These are phyloP conservation scores for Pygocentrus nattereri DNA, from an alignment of 2,797 vertebrate species.

Conservation along the genomic window DNA sequence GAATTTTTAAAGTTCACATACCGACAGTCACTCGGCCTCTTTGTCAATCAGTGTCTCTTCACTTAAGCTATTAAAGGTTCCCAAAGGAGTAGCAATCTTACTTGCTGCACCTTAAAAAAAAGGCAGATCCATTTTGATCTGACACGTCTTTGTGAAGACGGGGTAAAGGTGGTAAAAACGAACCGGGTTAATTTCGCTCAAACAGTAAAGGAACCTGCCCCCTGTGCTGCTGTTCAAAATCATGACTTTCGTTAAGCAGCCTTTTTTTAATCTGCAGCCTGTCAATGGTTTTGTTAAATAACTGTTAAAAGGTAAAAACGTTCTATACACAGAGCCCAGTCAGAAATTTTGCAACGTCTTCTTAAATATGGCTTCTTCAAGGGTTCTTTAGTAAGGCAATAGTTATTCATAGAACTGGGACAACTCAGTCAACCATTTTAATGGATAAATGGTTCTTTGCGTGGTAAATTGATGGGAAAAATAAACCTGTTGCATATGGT, in stretches of 20 bases:
- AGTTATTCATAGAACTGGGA: too few species aligned
- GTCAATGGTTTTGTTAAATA: constrained; percentile 3
- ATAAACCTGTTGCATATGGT: too few species aligned
- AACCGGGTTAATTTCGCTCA: neutral
- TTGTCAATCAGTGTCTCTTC: constrained; percentile 48
- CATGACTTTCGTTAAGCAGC: neutral
- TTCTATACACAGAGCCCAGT: constrained; percentile 13
- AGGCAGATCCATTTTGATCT: constrained; percentile 13
- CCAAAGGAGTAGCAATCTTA: constrained; percentile 1
- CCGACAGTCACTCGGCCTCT: constrained; percentile 15
- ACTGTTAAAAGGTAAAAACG: constrained; percentile 16
- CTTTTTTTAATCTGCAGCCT: neutral
- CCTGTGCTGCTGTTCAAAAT: neutral
- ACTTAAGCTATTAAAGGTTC: constrained; percentile 41
- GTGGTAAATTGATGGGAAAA: too few species aligned
- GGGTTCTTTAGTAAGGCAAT: too few species aligned
- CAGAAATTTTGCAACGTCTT: constrained; percentile 34
- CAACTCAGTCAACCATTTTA: too few species aligned
- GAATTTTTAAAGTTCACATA: constrained; percentile 4
- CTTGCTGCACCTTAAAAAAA: neutral
- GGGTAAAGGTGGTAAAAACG: constrained; percentile 27
- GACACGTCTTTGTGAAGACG: constrained; percentile 1
- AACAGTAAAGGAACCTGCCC: neutral
- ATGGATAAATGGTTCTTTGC: too few species aligned
- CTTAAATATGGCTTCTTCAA: neutral